Evolutionary conservation across 2,797 vertebrate genomes (phyloP).

Genomic region (Atherinosoma microstoma): DNA sequence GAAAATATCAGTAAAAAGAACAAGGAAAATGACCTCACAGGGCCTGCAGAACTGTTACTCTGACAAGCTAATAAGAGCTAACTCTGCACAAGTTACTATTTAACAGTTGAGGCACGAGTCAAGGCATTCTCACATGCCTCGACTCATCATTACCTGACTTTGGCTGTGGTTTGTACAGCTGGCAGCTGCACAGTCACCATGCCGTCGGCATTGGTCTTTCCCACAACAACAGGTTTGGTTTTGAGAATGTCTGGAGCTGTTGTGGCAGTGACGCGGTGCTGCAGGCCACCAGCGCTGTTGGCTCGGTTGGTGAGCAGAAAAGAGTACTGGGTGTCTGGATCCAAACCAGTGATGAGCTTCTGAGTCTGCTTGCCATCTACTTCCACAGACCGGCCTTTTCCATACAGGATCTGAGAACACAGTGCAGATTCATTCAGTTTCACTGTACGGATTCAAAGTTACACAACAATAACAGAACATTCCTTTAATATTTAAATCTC

Average conservation of each 20-base stretch:
- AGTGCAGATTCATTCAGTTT: background rate
- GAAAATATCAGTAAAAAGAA: conserved; percentile 7
- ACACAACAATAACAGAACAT: background rate
- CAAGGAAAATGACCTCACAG: conserved; percentile 31
- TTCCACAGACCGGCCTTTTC: conserved; percentile 93
- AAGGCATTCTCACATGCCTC: background rate
- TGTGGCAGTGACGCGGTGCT: conserved; percentile 93
- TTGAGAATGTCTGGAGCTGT: conserved; percentile 94
- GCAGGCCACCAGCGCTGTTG: conserved; percentile 94
- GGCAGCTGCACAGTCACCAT: conserved; percentile 97
- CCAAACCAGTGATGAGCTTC: conserved; percentile 92
- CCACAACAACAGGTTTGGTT: conserved; percentile 92
- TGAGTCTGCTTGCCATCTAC: conserved; percentile 94
- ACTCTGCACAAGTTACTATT: conserved; percentile 3
- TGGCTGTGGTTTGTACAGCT: conserved; percentile 89
- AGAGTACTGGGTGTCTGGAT: conserved; percentile 94
- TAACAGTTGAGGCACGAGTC: too few species aligned
- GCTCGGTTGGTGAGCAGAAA: conserved; percentile 96
- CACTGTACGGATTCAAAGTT: background rate
- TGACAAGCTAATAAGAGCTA: background rate
- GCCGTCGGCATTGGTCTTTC: conserved; percentile 93
- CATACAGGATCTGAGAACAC: conserved; percentile 90
- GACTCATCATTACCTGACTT: conserved; percentile 88
- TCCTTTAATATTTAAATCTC: background rate
- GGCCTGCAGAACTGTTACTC: background rate